Evolutionary conservation across 2,797 vertebrate species (phyloP), one percentile per base, ranked within the genome.

Genomic region (Psittacula echo): DNA sequence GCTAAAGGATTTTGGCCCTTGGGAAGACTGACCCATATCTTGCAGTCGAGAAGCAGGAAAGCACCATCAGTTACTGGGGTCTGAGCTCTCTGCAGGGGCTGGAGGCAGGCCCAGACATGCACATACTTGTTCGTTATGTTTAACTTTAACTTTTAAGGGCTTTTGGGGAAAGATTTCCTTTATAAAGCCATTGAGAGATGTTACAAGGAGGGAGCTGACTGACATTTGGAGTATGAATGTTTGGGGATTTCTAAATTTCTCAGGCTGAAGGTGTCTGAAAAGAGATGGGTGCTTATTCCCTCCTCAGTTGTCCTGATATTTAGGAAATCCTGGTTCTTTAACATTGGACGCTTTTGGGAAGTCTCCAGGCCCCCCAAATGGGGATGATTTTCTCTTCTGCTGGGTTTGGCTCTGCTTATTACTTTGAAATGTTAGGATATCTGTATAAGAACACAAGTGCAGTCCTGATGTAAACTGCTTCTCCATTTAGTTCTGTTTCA

Each of bases 301-400:
- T 85, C 0, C 0, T 26, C 30, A 70, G 3, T 72, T 83, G 51
- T 42, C 20, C 8, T 22, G 37, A 0, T 73, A 47, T 42, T 87
- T 30, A 48, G 34, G 42, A 72, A 75, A 11, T 50, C 71, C 8
- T 45, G 27, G 10, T 20, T 78, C 29, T 53, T 42, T 51, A 45
- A 20, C 14, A 8, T 0, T 50, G 23, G 32, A 22, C 14, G 10
- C 5, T n/a, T 68, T 65, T 60, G 58, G 30, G 60, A 90, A 76
- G 21, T 70, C 30, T 84, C 62, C 51, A 85, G 10, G 17, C 16
- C 4, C 13, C 29, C 2, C 15, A 44, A 89, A 44, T 10, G 3
- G 19, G 10, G 3, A 2, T 53, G 26, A 20, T 32, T 32, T 32
- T 27, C 56, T 54, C 7, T 54, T 93, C 84, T 68, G n/a, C 50